Evolutionary conservation across 1,140 invertebrate genomes (phyloP).

Genomic region (Campodea augens): DNA sequence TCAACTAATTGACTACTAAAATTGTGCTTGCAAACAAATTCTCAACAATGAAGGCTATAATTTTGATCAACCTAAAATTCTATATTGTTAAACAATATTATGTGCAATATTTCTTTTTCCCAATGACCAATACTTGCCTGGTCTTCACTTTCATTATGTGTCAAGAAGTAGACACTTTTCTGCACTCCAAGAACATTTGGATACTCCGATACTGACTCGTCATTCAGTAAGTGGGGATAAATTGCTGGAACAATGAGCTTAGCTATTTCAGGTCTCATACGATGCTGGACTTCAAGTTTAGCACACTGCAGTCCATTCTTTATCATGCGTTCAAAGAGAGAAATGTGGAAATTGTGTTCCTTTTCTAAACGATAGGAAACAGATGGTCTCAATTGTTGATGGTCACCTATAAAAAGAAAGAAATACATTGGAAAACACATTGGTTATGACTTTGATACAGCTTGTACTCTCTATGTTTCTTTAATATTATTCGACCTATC

Average conservation of each 20-base stretch:
- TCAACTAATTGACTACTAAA: too few species aligned
- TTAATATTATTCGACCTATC: too few species aligned
- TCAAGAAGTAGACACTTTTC: constrained; percentile 38
- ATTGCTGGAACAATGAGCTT: constrained; percentile 36
- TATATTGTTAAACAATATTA: too few species aligned
- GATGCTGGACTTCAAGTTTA: constrained; percentile 34
- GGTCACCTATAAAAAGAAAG: constrained; percentile 29
- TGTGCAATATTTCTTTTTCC: too few species aligned
- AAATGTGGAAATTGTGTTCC: constrained; percentile 23
- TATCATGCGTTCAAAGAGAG: constrained; percentile 25
- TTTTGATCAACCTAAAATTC: too few species aligned
- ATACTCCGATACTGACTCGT: constrained; percentile 29
- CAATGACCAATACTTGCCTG: constrained; percentile 19
- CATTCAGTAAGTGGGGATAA: constrained; percentile 34
- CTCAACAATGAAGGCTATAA: too few species aligned
- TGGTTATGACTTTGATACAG: too few species aligned
- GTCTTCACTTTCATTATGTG: constrained; percentile 32
- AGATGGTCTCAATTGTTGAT: constrained; percentile 23
- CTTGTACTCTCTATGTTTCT: too few species aligned
- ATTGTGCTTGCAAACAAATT: too few species aligned
- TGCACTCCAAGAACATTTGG: constrained; percentile 28
- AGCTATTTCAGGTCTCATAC: constrained; percentile 44
- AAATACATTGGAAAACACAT: too few species aligned
- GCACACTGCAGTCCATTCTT: constrained; percentile 19
- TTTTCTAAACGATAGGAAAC: constrained; percentile 21